Evolutionary conservation across 2,797 vertebrate species (phyloP).

Genomic region (Neomorphus geoffroyi): DNA sequence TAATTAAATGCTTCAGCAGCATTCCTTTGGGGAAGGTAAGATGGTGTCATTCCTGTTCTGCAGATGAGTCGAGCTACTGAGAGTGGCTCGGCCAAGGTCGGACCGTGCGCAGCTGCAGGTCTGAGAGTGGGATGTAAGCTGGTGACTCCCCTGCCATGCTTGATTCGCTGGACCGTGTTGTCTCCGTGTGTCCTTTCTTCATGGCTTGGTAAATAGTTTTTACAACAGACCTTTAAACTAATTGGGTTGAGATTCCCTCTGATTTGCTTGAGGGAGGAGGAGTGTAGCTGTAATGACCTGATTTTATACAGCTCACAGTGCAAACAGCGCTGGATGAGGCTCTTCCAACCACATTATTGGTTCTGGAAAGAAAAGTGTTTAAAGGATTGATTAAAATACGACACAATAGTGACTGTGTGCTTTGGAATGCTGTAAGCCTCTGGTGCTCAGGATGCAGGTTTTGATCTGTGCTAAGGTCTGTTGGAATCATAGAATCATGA

Average conservation of each 20-base stretch:
- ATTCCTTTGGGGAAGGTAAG: constrained; percentile 4
- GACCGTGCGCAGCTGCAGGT: neutral
- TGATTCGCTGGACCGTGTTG: neutral
- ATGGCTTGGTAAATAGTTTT: neutral
- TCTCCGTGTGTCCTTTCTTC: neutral
- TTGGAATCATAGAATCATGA: no score
- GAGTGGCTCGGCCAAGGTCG: neutral
- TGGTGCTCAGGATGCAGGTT: neutral
- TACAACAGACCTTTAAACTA: neutral
- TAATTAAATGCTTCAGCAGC: constrained; percentile 14
- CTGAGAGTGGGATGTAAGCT: neutral
- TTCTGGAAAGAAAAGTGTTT: neutral
- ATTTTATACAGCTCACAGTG: neutral
- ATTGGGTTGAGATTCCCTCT: neutral
- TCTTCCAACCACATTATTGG: neutral
- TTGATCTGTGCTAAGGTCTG: neutral
- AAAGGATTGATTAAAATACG: neutral
- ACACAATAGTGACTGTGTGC: neutral
- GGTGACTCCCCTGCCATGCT: neutral
- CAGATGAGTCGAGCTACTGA: neutral
- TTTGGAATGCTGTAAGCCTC: neutral
- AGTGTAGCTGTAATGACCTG: neutral
- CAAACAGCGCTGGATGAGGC: neutral
- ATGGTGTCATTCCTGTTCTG: neutral
- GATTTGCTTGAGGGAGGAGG: neutral